phyloP scores from a whole-genome alignment of 2,797 vertebrate species.

The Crenichthys baileyi region DNA sequence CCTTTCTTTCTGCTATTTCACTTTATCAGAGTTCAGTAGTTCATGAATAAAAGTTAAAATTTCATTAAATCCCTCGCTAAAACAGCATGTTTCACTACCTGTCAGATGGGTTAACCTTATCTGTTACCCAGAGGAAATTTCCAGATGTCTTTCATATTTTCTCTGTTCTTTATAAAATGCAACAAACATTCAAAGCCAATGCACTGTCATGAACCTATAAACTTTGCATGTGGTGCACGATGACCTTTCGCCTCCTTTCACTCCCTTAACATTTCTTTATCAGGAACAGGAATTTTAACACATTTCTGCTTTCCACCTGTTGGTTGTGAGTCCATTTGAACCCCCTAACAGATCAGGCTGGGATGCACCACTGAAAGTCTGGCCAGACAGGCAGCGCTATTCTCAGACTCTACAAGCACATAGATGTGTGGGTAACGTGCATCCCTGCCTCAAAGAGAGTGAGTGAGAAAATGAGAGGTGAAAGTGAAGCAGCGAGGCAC shows the following conservation, averaged over 20 bases:
- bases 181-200: neutral
- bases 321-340: constrained; percentile 20
- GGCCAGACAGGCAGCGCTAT: neutral
- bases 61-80: neutral
- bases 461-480: constrained; percentile 47
- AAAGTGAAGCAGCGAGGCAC: constrained; percentile 47
- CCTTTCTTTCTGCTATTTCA: neutral
- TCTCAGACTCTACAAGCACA: neutral
- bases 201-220: constrained; percentile 3
- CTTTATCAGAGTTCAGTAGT: neutral
- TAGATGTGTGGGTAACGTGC: neutral
- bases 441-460: neutral
- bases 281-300: constrained; percentile 59
- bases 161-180: neutral
- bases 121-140: constrained; percentile 20
- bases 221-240: neutral
- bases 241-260: constrained; percentile 4
- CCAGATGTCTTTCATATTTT: constrained; percentile 8
- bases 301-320: neutral
- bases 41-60: neutral
- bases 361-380: constrained; percentile 7
- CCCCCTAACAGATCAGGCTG: constrained; percentile 6
- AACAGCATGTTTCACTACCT: neutral
- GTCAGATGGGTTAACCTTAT: constrained; percentile 16
- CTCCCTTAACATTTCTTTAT: constrained; percentile 29